These are phyloP conservation scores for Drosophila lutescens DNA, from an alignment of 2,888 invertebrate species.

Conservation along the genomic window DNA sequence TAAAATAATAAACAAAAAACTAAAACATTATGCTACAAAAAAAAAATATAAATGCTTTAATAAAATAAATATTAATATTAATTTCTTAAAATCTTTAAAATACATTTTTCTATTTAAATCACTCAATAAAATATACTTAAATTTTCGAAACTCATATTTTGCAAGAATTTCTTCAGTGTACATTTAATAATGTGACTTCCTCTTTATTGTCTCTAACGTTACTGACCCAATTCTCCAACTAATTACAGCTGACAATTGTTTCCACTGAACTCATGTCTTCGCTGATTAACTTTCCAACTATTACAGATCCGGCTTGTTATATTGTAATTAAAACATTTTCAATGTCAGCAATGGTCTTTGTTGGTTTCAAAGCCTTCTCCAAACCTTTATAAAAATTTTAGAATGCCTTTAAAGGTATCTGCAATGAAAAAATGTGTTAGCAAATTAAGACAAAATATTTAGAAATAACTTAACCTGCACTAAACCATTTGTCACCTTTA, in stretches of 20 bases:
- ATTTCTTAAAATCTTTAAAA: no score
- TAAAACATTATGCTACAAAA: no score
- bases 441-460: neutral
- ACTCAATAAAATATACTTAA: no score
- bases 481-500: slow-evolving; percentile 4
- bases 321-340: neutral
- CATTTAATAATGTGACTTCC: neutral
- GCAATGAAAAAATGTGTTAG: neutral
- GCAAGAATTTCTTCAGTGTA: neutral
- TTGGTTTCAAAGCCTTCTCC: neutral
- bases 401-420: neutral
- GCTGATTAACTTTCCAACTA: slow-evolving; percentile 22
- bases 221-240: slow-evolving; percentile 1
- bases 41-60: no score
- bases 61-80: no score
- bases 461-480: neutral
- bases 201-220: neutral
- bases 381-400: neutral
- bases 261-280: slow-evolving; percentile 3
- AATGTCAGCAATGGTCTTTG: neutral
- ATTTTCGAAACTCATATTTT: neutral
- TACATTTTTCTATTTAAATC: neutral
- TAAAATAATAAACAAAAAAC: neutral
- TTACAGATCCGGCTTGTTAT: neutral
- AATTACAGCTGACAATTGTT: slow-evolving; percentile 9